These are phyloP conservation scores for Odontophorus gujanensis DNA, from an alignment of 2,113 vertebrate genomes.

Conservation along the genomic window DNA sequence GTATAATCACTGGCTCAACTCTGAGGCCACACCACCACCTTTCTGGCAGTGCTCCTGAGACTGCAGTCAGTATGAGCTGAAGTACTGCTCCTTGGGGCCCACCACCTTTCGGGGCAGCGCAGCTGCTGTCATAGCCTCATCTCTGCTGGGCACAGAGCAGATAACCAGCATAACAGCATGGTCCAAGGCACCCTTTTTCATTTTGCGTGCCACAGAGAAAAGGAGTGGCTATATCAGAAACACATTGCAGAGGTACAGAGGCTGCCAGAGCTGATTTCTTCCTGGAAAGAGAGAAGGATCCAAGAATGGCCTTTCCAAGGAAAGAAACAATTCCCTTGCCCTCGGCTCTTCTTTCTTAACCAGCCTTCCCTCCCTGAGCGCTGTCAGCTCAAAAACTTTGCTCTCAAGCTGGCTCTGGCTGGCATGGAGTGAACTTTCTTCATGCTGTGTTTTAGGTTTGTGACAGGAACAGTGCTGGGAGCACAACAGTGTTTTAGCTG, in stretches of 20 bases:
- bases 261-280: background rate
- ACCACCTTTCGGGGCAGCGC: background rate
- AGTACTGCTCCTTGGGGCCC: background rate
- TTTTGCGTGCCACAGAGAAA: rapidly evolving
- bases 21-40: background rate
- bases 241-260: background rate
- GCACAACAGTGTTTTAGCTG: background rate
- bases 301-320: background rate
- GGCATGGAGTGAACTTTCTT: background rate
- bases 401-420: background rate
- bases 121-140: background rate
- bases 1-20: background rate
- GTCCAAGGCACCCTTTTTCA: background rate
- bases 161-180: background rate
- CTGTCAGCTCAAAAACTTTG: background rate
- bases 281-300: background rate
- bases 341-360: background rate
- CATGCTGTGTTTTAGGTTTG: background rate
- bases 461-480: background rate
- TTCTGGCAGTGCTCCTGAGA: background rate
- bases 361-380: background rate
- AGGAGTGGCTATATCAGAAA: background rate
- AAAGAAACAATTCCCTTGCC: background rate
- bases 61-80: background rate
- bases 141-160: rapidly evolving